These are phyloP conservation scores for Atherinomorus stipes DNA, from an alignment of 2,113 vertebrate genomes.

Conservation along the genomic window DNA sequence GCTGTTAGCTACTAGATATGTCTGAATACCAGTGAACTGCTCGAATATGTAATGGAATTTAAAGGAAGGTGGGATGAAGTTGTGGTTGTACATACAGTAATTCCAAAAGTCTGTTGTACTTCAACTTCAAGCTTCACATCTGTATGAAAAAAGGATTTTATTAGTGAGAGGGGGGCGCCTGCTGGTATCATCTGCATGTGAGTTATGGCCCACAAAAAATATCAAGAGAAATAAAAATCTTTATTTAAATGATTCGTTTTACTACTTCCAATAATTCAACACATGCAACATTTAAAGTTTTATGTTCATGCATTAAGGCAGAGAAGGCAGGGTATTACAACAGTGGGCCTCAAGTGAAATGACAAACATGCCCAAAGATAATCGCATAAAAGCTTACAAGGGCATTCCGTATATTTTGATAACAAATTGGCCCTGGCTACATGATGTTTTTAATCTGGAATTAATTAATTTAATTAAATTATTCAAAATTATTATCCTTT, in stretches of 20 bases:
- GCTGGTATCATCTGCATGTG: not conserved
- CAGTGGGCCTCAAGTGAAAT: not conserved
- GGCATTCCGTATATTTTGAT: too few relatives aligned
- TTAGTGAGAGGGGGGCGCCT: not conserved
- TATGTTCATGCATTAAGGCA: not conserved
- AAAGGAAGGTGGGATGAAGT: not conserved
- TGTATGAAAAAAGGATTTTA: slow-evolving; percentile 41
- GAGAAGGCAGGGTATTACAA: not conserved
- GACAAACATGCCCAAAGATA: too few relatives aligned
- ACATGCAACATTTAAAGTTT: slow-evolving; percentile 10
- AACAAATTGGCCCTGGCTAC: too few relatives aligned
- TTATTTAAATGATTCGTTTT: not conserved
- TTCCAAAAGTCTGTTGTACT: slow-evolving; percentile 15
- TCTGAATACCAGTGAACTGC: not conserved
- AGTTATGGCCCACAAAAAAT: slow-evolving; percentile 5
- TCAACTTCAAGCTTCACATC: slow-evolving; percentile 30
- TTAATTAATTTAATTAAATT: too few relatives aligned
- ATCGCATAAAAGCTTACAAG: too few relatives aligned
- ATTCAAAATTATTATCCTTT: too few relatives aligned
- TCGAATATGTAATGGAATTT: not conserved
- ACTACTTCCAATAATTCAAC: not conserved
- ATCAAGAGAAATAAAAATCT: too few relatives aligned
- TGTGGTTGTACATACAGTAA: too few relatives aligned
- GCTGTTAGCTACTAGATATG: not conserved
- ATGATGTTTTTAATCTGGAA: too few relatives aligned